phyloP scores from a whole-genome alignment of 2,113 vertebrate genomes.

The Chlorodrepanis virens region DNA sequence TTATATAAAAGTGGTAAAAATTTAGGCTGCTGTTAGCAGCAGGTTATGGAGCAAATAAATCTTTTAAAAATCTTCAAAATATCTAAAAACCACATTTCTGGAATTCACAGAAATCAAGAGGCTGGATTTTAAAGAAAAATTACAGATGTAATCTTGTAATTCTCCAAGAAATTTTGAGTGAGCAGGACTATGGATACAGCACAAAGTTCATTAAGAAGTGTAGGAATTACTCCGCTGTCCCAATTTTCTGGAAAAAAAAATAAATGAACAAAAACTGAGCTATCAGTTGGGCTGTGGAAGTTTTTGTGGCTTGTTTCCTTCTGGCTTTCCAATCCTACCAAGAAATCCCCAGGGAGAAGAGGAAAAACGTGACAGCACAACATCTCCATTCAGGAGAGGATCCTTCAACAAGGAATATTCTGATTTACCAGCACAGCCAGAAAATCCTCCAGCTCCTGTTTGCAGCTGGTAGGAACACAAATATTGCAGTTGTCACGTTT shows the following conservation, averaged over 20 bases:
- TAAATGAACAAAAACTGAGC: not conserved
- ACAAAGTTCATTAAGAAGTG: not conserved
- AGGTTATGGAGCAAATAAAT: not conserved
- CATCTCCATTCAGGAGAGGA: not conserved
- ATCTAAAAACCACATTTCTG: not conserved
- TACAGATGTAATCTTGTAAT: not conserved
- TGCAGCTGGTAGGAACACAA: not conserved
- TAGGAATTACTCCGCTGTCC: not conserved
- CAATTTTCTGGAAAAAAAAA: not conserved
- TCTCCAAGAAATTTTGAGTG: not conserved
- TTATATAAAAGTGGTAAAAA: not conserved
- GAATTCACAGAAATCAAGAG: not conserved
- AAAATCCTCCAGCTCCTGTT: not conserved
- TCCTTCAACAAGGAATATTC: not conserved
- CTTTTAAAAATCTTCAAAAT: not conserved
- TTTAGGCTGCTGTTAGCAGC: not conserved
- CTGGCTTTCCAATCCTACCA: not conserved
- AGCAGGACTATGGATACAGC: not conserved
- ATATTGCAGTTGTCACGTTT: not conserved
- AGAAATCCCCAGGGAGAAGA: not conserved
- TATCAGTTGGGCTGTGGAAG: too few relatives aligned
- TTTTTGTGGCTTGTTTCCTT: not conserved
- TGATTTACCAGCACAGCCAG: not conserved
- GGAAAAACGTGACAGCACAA: fast-evolving
- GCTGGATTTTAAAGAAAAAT: not conserved